phyloP scores from a whole-genome alignment of 2,797 vertebrate genomes.

The Brachyalestes nurse region DNA sequence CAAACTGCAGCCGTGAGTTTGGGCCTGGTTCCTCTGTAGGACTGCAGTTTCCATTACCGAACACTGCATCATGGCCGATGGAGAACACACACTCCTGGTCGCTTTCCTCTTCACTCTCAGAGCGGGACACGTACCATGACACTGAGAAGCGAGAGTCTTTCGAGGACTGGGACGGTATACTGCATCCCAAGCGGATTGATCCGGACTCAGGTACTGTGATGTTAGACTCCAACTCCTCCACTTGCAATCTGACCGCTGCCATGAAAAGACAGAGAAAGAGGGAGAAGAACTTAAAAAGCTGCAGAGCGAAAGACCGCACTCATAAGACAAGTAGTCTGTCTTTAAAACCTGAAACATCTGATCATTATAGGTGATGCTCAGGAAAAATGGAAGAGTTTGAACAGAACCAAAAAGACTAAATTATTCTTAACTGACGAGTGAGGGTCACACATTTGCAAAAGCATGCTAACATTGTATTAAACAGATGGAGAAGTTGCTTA shows the following conservation, averaged over 20 bases:
- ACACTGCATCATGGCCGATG: constrained; percentile 87
- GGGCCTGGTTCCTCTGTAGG: constrained; percentile 74
- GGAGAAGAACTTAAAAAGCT: background rate
- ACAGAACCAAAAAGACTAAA: no score
- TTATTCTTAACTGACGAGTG: background rate
- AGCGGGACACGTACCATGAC: constrained; percentile 87
- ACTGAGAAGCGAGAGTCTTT: constrained; percentile 92
- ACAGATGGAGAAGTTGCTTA: constrained; percentile 2
- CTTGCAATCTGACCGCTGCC: constrained; percentile 87
- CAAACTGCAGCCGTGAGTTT: constrained; percentile 88
- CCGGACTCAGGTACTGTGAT: constrained; percentile 85
- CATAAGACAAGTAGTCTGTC: background rate
- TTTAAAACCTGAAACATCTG: background rate
- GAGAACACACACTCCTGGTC: constrained; percentile 82
- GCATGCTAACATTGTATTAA: background rate
- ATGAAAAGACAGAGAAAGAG: background rate
- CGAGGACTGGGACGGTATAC: constrained; percentile 88
- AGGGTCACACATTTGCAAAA: background rate
- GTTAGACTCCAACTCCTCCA: constrained; percentile 87
- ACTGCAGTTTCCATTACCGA: constrained; percentile 85
- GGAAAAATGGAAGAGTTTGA: background rate
- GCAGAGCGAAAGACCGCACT: background rate
- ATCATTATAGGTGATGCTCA: background rate
- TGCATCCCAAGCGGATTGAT: constrained; percentile 89
- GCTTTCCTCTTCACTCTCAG: constrained; percentile 58